These are phyloP conservation scores for Eupithecia exiguata DNA, from an alignment of 2,888 invertebrate genomes.

Conservation along the genomic window DNA sequence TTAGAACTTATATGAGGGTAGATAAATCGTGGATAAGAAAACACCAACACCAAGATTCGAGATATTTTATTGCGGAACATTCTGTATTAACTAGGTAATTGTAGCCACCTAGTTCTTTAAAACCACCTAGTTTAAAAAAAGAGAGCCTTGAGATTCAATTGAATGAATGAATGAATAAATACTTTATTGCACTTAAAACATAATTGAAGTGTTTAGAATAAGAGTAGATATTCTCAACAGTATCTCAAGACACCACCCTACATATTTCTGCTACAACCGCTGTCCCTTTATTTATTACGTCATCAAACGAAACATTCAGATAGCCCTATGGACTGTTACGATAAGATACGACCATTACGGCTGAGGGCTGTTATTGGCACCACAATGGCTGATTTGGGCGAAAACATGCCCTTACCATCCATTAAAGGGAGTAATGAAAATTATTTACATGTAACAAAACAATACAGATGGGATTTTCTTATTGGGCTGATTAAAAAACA, in stretches of 20 bases:
- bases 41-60: too few species aligned
- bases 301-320: conserved; percentile 14
- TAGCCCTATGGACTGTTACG: conserved; percentile 18
- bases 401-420: not conserved
- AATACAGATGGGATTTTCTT: not conserved
- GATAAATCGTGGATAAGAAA: too few species aligned
- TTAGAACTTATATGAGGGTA: too few species aligned
- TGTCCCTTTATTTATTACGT: conserved; percentile 17
- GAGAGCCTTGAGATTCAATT: too few species aligned
- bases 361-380: conserved; percentile 18
- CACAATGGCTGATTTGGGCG: conserved; percentile 15
- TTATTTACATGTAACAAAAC: not conserved
- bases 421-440: not conserved
- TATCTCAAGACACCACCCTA: not conserved
- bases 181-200: too few species aligned
- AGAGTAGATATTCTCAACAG: not conserved
- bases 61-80: too few species aligned
- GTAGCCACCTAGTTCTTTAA: too few species aligned
- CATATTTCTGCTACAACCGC: not conserved
- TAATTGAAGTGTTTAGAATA: too few species aligned
- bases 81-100: too few species aligned
- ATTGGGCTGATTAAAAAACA: not conserved
- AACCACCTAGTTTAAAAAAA: too few species aligned
- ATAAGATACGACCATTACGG: conserved; percentile 25
- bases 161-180: too few species aligned